Evolutionary conservation across 2,797 vertebrate species (phyloP).

Genomic region (Potorous gilbertii): DNA sequence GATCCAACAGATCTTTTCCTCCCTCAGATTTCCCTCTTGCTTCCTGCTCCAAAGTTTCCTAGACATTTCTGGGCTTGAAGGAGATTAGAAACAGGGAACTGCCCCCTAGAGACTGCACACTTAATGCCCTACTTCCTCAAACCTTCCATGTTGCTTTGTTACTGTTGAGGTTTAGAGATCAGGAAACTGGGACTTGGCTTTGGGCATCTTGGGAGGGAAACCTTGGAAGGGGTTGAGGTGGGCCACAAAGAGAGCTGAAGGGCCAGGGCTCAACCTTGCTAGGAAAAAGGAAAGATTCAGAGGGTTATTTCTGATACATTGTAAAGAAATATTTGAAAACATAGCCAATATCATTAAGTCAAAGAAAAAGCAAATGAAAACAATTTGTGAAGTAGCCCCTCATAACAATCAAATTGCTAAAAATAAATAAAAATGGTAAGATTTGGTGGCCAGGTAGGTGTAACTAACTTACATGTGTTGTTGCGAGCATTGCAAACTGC

Average conservation of each 20-base stretch:
- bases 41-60: not conserved
- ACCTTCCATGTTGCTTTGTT: not conserved
- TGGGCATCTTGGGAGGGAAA: not conserved
- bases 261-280: not conserved
- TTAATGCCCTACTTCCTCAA: not conserved
- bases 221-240: not conserved
- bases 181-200: not conserved
- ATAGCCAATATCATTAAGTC: not conserved
- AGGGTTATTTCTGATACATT: not conserved
- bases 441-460: not conserved
- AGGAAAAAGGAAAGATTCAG: not conserved
- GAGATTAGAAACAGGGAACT: not conserved
- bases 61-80: not conserved
- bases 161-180: not conserved
- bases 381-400: not conserved
- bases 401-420: not conserved
- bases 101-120: not conserved
- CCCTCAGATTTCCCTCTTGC: not conserved
- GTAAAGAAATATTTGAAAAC: not conserved
- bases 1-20: not conserved
- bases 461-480: not conserved
- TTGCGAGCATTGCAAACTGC: not conserved
- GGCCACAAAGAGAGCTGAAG: not conserved
- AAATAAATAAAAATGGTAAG: not conserved
- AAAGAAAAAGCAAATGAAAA: not conserved